Base-by-base conservation (phyloP, 2,888 invertebrate genomes). In the Operophtera brumata region DNA sequence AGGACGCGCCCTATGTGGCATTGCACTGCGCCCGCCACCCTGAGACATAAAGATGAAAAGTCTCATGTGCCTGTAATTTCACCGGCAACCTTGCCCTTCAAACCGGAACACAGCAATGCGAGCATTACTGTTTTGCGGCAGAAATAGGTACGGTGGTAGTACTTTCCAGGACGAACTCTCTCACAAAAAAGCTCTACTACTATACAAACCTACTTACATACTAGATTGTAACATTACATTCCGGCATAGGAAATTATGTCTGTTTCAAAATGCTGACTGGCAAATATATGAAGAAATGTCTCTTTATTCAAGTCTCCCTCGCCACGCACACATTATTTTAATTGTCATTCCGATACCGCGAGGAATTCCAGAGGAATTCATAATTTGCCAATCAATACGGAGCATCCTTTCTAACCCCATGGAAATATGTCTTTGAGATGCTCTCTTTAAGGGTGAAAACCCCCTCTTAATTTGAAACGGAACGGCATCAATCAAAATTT, bases 341-440 rank as follows among this genome's bases (percentile, higher is more conserved):
- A 65, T 61, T 63, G 61, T 65, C 48, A 59, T 63, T 52, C 57
- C 49, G 45, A 47, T 61, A 57, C 54, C 47, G 48, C 56, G 50
- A 35, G 43, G 47, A 54, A 60, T 60, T 42, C 47, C 42, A n/a
- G 52, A 71, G 73, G 77, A 76, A 75, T 75, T 74, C 70, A 66
- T 74, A 76, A 76, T 76, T 76, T 64, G 65, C 66, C 71, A 74
- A 73, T 76, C 75, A 74, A 76, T 78, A 71, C 65, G 67, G 57
- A 65, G 70, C 71, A 75, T 73, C 75, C 73, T 73, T 74, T 69
- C 63, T 57, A 59, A 70, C 70, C 73, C 67, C 67, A 65, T 67
- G 62, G 67, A 77, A 75, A 75, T 77, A 78, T 78, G 78, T 74
- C 78, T 78, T 77, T 78, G 78, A 76, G 47, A 57, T 48, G 57